phyloP scores from a whole-genome alignment of 2,113 vertebrate genomes.

The Oplegnathus fasciatus region DNA sequence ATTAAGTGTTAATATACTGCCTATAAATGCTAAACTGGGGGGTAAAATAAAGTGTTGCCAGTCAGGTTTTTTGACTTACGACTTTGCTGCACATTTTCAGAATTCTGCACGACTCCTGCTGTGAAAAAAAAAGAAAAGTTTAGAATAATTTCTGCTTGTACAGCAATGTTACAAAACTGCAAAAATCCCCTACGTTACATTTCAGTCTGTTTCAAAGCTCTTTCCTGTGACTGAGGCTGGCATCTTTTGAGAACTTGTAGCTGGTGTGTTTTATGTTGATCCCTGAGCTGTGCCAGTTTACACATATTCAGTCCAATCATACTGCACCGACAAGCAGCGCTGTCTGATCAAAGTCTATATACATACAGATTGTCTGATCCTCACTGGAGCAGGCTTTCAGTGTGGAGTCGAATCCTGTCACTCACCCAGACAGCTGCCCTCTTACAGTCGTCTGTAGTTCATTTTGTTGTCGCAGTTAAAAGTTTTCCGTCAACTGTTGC shows the following conservation, averaged over 20 bases:
- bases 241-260: slow-evolving; percentile 55
- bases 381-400: slow-evolving; percentile 39
- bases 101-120: not conserved
- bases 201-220: slow-evolving; percentile 67
- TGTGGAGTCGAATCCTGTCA: slow-evolving; percentile 69
- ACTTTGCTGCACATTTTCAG: slow-evolving; percentile 33
- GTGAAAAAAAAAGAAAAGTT: slow-evolving; percentile 42
- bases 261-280: slow-evolving; percentile 64
- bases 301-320: slow-evolving; percentile 51
- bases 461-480: slow-evolving; percentile 70
- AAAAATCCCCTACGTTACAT: slow-evolving; percentile 54
- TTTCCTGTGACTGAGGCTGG: slow-evolving; percentile 47
- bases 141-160: slow-evolving; percentile 49
- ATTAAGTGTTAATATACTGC: not conserved
- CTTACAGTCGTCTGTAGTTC: slow-evolving; percentile 73
- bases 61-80: not conserved
- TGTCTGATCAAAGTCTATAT: slow-evolving; percentile 58
- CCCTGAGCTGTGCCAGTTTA: slow-evolving; percentile 65
- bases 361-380: slow-evolving; percentile 55
- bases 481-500: slow-evolving; percentile 78
- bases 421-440: slow-evolving; percentile 72
- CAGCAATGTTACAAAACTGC: slow-evolving; percentile 61
- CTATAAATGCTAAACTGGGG: not conserved
- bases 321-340: slow-evolving; percentile 46
- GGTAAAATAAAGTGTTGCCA: not conserved